Evolutionary conservation across 2,113 vertebrate species (phyloP).

Genomic region (Ibidorhyncha struthersii): DNA sequence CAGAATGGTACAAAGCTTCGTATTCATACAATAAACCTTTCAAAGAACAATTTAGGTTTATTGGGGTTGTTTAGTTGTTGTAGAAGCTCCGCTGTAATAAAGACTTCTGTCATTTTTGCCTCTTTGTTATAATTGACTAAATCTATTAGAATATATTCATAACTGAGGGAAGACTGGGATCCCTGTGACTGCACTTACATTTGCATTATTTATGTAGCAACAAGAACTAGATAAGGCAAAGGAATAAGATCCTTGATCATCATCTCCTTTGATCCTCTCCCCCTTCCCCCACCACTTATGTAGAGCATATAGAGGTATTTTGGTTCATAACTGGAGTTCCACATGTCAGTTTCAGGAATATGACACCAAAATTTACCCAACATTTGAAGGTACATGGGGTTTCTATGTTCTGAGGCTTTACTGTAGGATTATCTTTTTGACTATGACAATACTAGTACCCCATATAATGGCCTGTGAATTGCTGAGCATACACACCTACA

Average conservation of each 20-base stretch:
- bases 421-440: background rate
- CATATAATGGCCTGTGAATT: fast-evolving
- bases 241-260: conserved; percentile 56
- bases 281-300: background rate
- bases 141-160: conserved; percentile 45
- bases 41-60: background rate
- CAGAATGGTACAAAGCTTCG: background rate
- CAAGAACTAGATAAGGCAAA: conserved; percentile 50
- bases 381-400: background rate
- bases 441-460: background rate
- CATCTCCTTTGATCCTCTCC: conserved; percentile 37
- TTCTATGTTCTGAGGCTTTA: fast-evolving
- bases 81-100: background rate
- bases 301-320: background rate
- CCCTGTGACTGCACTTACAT: conserved; percentile 15
- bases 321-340: background rate
- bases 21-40: background rate
- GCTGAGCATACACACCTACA: background rate
- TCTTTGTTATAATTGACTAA: conserved; percentile 19
- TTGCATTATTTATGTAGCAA: conserved; percentile 64
- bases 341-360: background rate
- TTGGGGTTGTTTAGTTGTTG: background rate
- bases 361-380: background rate
- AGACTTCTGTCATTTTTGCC: background rate
- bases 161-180: conserved; percentile 35